Evolutionary conservation across 2,888 invertebrate genomes (phyloP).

Genomic region (Nymphalis c-album): DNA sequence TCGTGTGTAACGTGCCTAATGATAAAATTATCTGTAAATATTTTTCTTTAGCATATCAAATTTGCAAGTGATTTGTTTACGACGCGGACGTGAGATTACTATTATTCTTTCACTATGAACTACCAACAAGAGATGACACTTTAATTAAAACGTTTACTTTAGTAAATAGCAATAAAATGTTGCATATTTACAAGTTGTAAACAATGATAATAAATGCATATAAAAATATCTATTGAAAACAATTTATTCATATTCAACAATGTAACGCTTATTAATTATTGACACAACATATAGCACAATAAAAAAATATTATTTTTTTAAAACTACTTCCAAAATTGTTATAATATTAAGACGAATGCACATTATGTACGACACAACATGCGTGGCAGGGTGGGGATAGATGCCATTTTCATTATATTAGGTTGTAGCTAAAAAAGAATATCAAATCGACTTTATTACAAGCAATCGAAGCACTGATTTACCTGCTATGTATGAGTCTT

Average conservation of each 20-base stretch:
- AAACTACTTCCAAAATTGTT: conserved; percentile 35
- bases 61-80: conserved; percentile 55
- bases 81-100: conserved; percentile 61
- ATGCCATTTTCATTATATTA: not conserved
- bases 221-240: conserved; percentile 12
- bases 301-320: conserved; percentile 46
- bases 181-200: conserved; percentile 18
- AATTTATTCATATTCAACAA: not conserved
- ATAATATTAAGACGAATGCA: not conserved
- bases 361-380: not conserved
- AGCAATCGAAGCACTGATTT: too few species aligned
- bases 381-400: not conserved
- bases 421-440: too few species aligned
- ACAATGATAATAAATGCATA: conserved; percentile 25
- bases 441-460: too few species aligned
- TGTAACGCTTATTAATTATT: conserved; percentile 26
- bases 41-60: conserved; percentile 43
- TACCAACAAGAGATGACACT: conserved; percentile 6
- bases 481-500: too few species aligned
- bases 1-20: not conserved
- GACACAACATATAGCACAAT: conserved; percentile 53
- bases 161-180: too few species aligned
- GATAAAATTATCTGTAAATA: conserved; percentile 33
- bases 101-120: conserved; percentile 17
- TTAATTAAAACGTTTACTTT: conserved; percentile 14